Percentiles rank a stretch among this genome's conserved stretches.
Conservation (phyloP, 2,888 invertebrate genomes). For the Gnatocerus cornutus region DNA sequence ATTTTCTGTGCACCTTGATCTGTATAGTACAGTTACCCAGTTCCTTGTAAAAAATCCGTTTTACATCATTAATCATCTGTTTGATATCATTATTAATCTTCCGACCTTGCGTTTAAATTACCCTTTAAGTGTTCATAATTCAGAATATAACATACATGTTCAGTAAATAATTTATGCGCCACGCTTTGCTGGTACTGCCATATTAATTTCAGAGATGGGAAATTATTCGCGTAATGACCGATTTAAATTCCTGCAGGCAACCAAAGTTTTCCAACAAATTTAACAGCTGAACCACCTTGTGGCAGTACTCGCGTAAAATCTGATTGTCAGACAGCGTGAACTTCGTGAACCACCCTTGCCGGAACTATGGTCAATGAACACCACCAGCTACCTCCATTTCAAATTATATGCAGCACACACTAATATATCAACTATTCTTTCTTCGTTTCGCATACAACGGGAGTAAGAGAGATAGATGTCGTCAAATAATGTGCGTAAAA, state of each 20-base stretch:
- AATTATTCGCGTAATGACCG: conserved; percentile 25
- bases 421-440: conserved; percentile 29
- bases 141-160: not conserved
- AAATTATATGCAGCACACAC: conserved; percentile 42
- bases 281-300: conserved; percentile 12
- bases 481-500: conserved; percentile 38
- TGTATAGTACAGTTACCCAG: not conserved
- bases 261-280: conserved; percentile 5
- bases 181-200: conserved; percentile 15
- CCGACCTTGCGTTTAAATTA: conserved; percentile 12
- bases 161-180: conserved; percentile 26
- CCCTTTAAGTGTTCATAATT: not conserved
- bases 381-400: conserved; percentile 43
- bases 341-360: conserved; percentile 54
- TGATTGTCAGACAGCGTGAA: conserved; percentile 49
- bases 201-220: conserved; percentile 31
- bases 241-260: conserved; percentile 8
- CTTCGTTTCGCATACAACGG: conserved; percentile 4
- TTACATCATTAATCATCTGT: not conserved
- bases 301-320: conserved; percentile 39
- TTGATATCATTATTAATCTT: conserved; percentile 2
- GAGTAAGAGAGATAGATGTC: conserved; percentile 40
- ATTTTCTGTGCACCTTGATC: too few species aligned
- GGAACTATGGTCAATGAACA: conserved; percentile 55
- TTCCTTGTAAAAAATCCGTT: not conserved